Conservation (phyloP, 2,888 invertebrate species). For the Tholera decimalis region DNA sequence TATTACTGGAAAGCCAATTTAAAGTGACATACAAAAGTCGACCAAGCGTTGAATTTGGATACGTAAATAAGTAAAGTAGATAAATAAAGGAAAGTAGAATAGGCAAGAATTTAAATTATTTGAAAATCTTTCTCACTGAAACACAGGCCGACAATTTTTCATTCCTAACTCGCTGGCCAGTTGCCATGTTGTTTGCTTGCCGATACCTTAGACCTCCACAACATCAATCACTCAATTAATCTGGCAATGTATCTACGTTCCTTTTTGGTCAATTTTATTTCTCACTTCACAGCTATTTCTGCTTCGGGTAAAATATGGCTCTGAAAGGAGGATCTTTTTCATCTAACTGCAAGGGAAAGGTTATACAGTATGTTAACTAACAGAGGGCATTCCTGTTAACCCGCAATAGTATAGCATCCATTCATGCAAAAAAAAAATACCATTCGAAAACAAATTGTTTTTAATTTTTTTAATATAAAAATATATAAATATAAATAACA, state of each 20-base stretch:
- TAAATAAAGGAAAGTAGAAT: no score
- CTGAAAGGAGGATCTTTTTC: neutral
- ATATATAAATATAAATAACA: no score
- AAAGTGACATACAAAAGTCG: neutral
- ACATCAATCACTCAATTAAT: slow-evolving; percentile 42
- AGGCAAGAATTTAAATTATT: neutral
- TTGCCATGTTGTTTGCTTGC: slow-evolving; percentile 32
- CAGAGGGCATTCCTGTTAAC: no score
- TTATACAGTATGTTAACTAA: no score
- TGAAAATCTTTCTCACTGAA: slow-evolving; percentile 11
- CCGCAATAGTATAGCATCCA: no score
- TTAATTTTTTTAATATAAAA: no score
- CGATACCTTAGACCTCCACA: slow-evolving; percentile 29
- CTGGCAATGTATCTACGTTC: slow-evolving; percentile 30
- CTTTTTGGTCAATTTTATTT: slow-evolving; percentile 18
- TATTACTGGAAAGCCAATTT: neutral
- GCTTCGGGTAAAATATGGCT: neutral
- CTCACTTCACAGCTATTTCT: neutral
- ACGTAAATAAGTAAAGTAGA: no score
- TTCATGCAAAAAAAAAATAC: no score
- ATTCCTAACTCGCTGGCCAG: slow-evolving; percentile 30
- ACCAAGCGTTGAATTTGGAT: neutral
- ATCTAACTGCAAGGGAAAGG: no score
- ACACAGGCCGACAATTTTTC: slow-evolving; percentile 18
- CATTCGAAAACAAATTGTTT: no score